phyloP scores from a whole-genome alignment of 2,888 invertebrate species.

The Cremastinae sp. region DNA sequence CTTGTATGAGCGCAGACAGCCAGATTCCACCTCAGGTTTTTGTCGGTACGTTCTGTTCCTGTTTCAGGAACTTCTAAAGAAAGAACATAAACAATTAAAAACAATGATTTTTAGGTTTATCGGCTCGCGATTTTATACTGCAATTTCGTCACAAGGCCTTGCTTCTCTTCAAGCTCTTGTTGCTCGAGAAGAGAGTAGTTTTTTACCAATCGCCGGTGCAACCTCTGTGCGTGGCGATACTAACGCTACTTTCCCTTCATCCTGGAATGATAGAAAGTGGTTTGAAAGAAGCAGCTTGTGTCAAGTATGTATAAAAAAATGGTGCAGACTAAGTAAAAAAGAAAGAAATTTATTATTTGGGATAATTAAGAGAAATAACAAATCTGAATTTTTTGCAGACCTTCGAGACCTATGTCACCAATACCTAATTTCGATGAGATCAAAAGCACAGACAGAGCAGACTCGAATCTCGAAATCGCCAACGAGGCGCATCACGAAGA shows the following conservation, averaged over 20 bases:
- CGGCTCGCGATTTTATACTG: conserved; percentile 89
- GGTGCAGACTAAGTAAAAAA: conserved; percentile 6
- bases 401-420: conserved; percentile 87
- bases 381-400: conserved; percentile 78
- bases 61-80: not conserved
- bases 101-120: conserved; percentile 84
- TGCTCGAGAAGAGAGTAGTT: conserved; percentile 93
- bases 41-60: conserved; percentile 82
- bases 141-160: conserved; percentile 96
- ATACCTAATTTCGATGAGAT: conserved; percentile 84
- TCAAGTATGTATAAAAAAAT: conserved; percentile 82
- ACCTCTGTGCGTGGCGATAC: conserved; percentile 90
- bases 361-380: not conserved
- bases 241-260: conserved; percentile 94
- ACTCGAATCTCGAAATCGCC: conserved; percentile 60
- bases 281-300: conserved; percentile 90
- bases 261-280: conserved; percentile 94
- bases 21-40: conserved; percentile 85
- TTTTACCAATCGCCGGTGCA: conserved; percentile 97
- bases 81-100: too few relatives aligned
- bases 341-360: not conserved
- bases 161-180: conserved; percentile 93
- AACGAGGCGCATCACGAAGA: not conserved
- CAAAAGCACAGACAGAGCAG: conserved; percentile 68
- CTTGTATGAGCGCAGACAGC: conserved; percentile 85